Conservation (phyloP, 2,113 vertebrate genomes). For the Calyptomena viridis region DNA sequence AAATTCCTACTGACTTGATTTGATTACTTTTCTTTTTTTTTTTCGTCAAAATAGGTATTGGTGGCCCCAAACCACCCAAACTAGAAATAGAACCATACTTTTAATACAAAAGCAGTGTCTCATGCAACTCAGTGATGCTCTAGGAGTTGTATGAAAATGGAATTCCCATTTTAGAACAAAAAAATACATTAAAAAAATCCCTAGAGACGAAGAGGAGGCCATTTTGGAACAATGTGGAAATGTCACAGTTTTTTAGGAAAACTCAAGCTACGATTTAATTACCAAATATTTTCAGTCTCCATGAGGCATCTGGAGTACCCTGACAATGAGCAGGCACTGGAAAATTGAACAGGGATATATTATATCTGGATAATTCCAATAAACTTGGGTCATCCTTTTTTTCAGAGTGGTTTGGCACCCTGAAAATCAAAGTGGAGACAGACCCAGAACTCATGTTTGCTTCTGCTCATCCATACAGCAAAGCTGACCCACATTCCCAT, state of each 20-base stretch:
- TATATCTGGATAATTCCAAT: not conserved
- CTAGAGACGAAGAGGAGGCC: not conserved
- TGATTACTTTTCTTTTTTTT: not conserved
- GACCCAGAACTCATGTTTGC: not conserved
- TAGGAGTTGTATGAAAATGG: not conserved
- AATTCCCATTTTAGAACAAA: not conserved
- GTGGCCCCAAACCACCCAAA: not conserved
- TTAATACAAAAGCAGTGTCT: not conserved
- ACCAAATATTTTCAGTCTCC: not conserved
- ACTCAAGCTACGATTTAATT: not conserved
- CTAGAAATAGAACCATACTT: not conserved
- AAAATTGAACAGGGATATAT: not conserved
- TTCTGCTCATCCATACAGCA: not conserved
- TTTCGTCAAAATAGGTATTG: not conserved
- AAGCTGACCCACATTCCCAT: too few species aligned
- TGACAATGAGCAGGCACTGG: not conserved
- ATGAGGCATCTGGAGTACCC: not conserved
- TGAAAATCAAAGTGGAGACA: not conserved
- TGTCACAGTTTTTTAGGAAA: not conserved
- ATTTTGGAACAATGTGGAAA: not conserved
- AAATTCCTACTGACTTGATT: not conserved
- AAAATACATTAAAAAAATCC: too few species aligned
- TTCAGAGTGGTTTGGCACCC: not conserved
- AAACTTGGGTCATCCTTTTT: not conserved
- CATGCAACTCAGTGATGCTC: not conserved